A percentile compares a stretch with the other conserved stretches of the same genome.
Evolutionary conservation across 2,113 vertebrate genomes (phyloP).

Genomic region (Passer domesticus): DNA sequence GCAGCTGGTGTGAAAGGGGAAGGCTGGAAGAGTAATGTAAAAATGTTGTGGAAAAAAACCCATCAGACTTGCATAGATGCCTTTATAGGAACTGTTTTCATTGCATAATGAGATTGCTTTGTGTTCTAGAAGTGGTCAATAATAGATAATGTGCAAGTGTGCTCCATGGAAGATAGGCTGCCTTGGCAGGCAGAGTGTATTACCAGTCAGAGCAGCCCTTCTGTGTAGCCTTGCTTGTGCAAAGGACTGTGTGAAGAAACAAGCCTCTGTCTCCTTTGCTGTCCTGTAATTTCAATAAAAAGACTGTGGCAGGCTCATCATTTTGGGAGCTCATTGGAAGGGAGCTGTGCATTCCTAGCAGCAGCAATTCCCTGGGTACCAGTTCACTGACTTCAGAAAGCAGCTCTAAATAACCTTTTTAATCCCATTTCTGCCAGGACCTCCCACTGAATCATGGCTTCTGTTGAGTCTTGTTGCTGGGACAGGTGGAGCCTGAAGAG

Average conservation of each 20-base stretch:
- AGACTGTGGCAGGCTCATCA: neutral
- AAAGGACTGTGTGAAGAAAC: neutral
- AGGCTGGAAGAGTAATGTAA: neutral
- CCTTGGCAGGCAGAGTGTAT: neutral
- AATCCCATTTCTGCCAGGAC: neutral
- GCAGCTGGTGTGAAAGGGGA: constrained; percentile 17
- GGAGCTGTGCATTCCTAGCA: neutral
- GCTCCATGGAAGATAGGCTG: neutral
- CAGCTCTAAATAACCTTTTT: neutral
- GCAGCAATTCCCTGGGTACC: neutral
- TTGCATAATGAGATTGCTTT: neutral
- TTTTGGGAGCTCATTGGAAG: neutral
- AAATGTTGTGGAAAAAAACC: neutral
- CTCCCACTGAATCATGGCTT: neutral
- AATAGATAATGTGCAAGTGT: neutral
- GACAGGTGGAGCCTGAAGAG: neutral
- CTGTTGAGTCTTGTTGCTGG: neutral
- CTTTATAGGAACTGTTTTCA: neutral
- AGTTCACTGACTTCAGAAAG: neutral
- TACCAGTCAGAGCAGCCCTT: neutral
- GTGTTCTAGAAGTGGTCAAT: neutral
- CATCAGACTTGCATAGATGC: neutral
- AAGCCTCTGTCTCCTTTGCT: neutral
- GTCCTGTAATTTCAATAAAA: neutral
- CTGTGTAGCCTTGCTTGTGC: neutral